A percentile compares a stretch with the other conserved stretches of the same genome.
phyloP scores from a whole-genome alignment of 2,888 invertebrate genomes.

The Netelia virgata region DNA sequence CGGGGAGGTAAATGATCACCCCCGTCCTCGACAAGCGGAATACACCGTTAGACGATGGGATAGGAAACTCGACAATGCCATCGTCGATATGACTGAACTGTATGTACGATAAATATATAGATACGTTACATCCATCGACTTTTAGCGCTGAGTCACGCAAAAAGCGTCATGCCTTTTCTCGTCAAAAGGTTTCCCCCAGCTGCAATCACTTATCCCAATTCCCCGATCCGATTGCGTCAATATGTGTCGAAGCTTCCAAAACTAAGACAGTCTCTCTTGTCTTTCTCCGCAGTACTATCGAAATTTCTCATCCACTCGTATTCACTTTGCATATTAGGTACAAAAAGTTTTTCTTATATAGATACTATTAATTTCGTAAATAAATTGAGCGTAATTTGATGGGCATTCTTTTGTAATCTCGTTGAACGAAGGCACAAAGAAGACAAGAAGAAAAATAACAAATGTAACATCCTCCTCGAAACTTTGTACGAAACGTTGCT shows the following conservation, averaged over 20 bases:
- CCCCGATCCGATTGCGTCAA: background rate
- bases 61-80: conserved; percentile 16
- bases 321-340: conserved; percentile 13
- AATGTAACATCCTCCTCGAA: background rate
- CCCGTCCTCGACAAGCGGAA: conserved; percentile 28
- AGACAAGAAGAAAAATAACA: background rate
- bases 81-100: conserved; percentile 10
- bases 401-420: background rate
- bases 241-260: conserved; percentile 48
- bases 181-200: background rate
- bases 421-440: background rate
- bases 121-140: background rate
- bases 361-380: conserved; percentile 21
- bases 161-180: background rate
- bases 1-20: conserved; percentile 54
- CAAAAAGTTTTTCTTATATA: background rate
- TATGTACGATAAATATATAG: background rate
- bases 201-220: conserved; percentile 60
- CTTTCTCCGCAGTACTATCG: background rate
- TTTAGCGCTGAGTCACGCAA: background rate
- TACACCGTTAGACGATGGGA: conserved; percentile 9
- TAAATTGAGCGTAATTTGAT: background rate
- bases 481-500: background rate
- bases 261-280: conserved; percentile 8
- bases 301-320: conserved; percentile 2